A percentile compares a stretch with the other conserved stretches of the same genome.
phyloP scores from a whole-genome alignment of 2,888 invertebrate genomes.

The Adelognathus sp. region DNA sequence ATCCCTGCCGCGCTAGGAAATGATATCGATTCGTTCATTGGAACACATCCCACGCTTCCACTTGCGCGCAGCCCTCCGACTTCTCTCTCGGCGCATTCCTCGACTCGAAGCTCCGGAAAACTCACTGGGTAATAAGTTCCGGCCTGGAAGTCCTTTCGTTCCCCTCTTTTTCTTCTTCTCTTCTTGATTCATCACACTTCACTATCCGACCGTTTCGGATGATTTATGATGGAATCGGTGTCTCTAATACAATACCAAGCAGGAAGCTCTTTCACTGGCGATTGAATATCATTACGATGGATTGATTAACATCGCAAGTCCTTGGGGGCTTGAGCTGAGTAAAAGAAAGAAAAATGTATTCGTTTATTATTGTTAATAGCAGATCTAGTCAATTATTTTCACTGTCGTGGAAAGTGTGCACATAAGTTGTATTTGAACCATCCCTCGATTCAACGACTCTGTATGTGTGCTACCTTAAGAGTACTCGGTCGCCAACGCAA shows the following conservation, averaged over 20 bases:
- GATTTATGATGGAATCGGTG: not conserved
- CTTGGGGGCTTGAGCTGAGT: too few species aligned
- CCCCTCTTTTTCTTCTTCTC: not conserved
- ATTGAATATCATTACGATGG: too few species aligned
- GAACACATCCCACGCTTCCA: slow-evolving; percentile 18
- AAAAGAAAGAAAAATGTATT: too few species aligned
- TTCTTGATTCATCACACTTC: not conserved
- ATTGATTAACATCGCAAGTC: too few species aligned
- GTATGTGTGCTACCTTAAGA: too few species aligned
- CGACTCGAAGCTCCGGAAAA: not conserved
- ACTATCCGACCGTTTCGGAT: not conserved
- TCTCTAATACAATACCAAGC: not conserved
- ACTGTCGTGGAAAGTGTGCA: too few species aligned
- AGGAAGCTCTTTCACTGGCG: too few species aligned
- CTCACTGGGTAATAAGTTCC: not conserved
- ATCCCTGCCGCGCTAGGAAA: not conserved
- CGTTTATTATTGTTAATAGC: too few species aligned
- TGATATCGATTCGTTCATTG: slow-evolving; percentile 32
- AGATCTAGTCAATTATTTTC: too few species aligned
- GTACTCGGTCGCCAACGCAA: too few species aligned
- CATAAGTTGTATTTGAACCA: too few species aligned
- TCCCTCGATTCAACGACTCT: too few species aligned
- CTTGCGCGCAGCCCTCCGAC: slow-evolving; percentile 11
- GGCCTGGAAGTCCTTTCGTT: not conserved
- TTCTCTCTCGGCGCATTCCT: slow-evolving; percentile 15